Evolutionary conservation across 2,797 vertebrate genomes (phyloP), one percentile per base, ranked within the genome.

Genomic region (Botia kubotai): DNA sequence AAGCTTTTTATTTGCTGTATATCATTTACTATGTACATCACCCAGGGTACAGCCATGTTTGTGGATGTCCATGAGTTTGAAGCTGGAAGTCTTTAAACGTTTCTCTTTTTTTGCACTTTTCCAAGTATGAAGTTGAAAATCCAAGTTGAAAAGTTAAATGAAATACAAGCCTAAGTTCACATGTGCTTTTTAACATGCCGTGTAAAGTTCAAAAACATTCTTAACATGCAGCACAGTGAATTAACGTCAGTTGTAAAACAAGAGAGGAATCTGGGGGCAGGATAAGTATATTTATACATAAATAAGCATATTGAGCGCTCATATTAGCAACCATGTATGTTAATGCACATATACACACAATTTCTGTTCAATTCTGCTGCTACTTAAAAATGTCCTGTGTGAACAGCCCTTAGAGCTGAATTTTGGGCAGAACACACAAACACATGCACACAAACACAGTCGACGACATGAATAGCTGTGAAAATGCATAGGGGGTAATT

Each of bases 401-500:
- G 33, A 79, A 79, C 69, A 10, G 26, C 55, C 52, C 19, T 43
- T 33, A 48, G 29, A 19, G 1, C 19, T 58, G 13, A 63, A 43
- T 57, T 70, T 26, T 78, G 55, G 62, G 26, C 50, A 19, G 6
- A 29, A 72, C 50, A 67, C 52, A 50, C 53, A 62, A 26, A 77
- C 55, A 58, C 62, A 67, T 55, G 23, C 21, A 85, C 65, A 85
- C 48, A 75, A 60, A 79, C 60, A 78, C 53, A 68, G 16, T 55
- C 6, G 69, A 86, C 63, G 83, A 80, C 82, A 79, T 82, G 86
- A 91, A 87, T 90, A 90, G 92, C 91, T 94, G 92, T 94, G 93
- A 94, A 92, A 91, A 88, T 84, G 66, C 82, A 58, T 88, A 92
- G 90, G 89, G 33, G 91, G 89, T 93, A 92, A 94, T 92, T 91